These are phyloP conservation scores for Panthera tigris DNA, from an alignment of 2,113 vertebrate genomes.

Conservation along the genomic window DNA sequence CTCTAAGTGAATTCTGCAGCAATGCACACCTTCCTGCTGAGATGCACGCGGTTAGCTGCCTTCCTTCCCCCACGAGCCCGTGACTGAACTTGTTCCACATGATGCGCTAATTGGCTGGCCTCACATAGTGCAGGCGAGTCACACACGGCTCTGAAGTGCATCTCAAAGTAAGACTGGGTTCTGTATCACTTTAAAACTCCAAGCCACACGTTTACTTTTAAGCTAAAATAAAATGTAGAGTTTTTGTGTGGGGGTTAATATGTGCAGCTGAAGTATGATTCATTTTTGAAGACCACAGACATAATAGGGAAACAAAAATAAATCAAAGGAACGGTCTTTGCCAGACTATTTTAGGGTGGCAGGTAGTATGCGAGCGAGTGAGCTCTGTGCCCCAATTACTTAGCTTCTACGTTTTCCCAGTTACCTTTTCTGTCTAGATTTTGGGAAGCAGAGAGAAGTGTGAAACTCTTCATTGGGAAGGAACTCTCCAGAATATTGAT, in stretches of 20 bases:
- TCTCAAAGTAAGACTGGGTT: constrained; percentile 88
- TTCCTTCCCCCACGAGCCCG: background rate
- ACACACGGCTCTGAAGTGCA: constrained; percentile 88
- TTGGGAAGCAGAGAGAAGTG: constrained; percentile 91
- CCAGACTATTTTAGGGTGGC: constrained; percentile 95
- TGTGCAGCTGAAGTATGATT: background rate
- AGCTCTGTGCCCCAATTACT: background rate
- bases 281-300: constrained; percentile 87
- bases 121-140: constrained; percentile 89
- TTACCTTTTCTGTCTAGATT: constrained; percentile 84
- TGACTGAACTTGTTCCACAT: constrained; percentile 78
- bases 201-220: background rate
- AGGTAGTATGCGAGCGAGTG: constrained; percentile 5
- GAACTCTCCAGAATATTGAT: constrained; percentile 85
- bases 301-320: constrained; percentile 89
- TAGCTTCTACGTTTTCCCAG: background rate
- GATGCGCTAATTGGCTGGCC: constrained; percentile 90
- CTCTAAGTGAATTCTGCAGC: background rate
- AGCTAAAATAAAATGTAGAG: background rate
- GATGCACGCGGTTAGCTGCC: background rate
- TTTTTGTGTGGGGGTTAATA: background rate
- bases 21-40: background rate
- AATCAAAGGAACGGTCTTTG: constrained; percentile 90
- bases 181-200: background rate
- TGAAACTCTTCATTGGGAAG: constrained; percentile 86